Base-by-base conservation (phyloP, 2,888 invertebrate species). In the Leucophora obtusa region DNA sequence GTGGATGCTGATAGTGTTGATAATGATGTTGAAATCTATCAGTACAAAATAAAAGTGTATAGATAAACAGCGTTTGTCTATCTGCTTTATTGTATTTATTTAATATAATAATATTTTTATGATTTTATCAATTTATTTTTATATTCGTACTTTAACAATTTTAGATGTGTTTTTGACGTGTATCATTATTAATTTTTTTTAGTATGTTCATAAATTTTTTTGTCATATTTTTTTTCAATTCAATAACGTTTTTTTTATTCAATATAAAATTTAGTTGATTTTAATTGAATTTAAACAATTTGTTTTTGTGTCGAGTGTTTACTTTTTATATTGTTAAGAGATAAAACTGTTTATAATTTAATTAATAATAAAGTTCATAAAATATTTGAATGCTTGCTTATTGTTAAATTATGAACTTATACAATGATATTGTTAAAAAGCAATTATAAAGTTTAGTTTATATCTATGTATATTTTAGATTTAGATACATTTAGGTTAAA, bases 21-120 rank as follows among this genome's bases (percentile, higher is more conserved):
- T 72, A 54, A 78, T 66, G 66, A 43, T 53, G 50, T n/a, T n/a
- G 43, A 38, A 11, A 11, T 47, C 43, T 47, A 47, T 47, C n/a
- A n/a, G 43, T 47, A 2, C 5, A 9, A 1, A 11, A 38, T 38
- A 1, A n/a, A n/a, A 47, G 43, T 47, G n/a, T 47, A n/a, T n/a
- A 47, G 43, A 47, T 47, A 47, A 28, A 47, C n/a, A 47, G 5
- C n/a, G n/a, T 47, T 47, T 47, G 15, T 47, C 43, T 11, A 47
- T 38, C 43, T n/a, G 28, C 28, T 38, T 47, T 47, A n/a, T 47
- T 47, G 6, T n/a, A 47, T 5, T n/a, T 47, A n/a, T n/a, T n/a
- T n/a, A n/a, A 43, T 14, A 35, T 6, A 6, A 14, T n/a, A 47
- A n/a, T 47, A 47, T 47, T n/a, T n/a, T n/a, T n/a, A 47, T 47